These are phyloP conservation scores for Bradypodion pumilum DNA, from an alignment of 2,797 vertebrate species.

Conservation along the genomic window DNA sequence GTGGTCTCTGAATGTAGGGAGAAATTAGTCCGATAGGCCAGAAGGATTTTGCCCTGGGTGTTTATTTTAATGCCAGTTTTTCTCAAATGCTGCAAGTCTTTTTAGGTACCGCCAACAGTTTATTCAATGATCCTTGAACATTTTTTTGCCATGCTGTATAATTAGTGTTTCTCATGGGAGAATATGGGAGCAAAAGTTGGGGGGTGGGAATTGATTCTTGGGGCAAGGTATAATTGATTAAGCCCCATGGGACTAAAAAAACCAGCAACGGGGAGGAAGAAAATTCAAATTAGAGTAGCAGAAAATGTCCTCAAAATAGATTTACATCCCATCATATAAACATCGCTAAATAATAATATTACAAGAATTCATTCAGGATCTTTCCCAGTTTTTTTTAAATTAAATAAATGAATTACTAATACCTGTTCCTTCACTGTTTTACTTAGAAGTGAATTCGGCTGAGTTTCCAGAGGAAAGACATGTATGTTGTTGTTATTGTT, in stretches of 20 bases:
- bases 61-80: constrained; percentile 36
- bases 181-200: not conserved
- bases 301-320: not conserved
- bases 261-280: not conserved
- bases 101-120: constrained; percentile 41
- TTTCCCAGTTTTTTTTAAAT: not conserved
- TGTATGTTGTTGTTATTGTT: no score
- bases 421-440: not conserved
- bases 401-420: not conserved
- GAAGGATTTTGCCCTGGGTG: not conserved
- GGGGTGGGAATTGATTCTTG: constrained; percentile 21
- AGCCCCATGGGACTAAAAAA: constrained; percentile 10
- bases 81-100: constrained; percentile 37
- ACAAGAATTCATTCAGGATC: not conserved
- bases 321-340: not conserved
- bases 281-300: not conserved
- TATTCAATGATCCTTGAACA: constrained; percentile 56
- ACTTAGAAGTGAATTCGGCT: not conserved
- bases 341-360: constrained; percentile 5
- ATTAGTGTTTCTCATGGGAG: constrained; percentile 47
- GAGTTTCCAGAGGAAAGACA: not conserved
- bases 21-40: constrained; percentile 37
- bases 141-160: constrained; percentile 45
- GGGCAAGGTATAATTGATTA: constrained; percentile 36
- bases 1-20: not conserved